phyloP scores from a whole-genome alignment of 1,140 invertebrate genomes.

The Drosophila takahashii region DNA sequence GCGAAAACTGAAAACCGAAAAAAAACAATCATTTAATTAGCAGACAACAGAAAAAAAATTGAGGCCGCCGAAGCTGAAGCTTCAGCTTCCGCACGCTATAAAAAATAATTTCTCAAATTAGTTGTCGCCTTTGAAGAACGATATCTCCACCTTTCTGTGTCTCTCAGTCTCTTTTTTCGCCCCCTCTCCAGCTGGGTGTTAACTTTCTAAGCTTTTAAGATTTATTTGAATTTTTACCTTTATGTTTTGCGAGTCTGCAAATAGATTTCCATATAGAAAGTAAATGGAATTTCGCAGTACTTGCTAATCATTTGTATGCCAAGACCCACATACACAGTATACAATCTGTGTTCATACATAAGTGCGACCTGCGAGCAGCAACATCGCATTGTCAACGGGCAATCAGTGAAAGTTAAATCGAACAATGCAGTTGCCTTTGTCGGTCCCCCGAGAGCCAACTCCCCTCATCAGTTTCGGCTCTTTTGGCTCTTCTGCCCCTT shows the following conservation, averaged over 20 bases:
- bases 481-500: neutral
- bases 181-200: constrained; percentile 11
- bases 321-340: constrained; percentile 17
- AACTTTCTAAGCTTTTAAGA: constrained; percentile 43
- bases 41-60: constrained; percentile 22
- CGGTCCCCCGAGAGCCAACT: neutral
- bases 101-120: constrained; percentile 49
- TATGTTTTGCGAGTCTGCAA: constrained; percentile 23
- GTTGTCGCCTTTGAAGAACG: constrained; percentile 35
- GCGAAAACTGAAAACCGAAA: too few relatives aligned
- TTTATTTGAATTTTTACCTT: constrained; percentile 14
- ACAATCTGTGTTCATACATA: neutral
- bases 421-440: constrained; percentile 56
- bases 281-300: constrained; percentile 52
- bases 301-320: constrained; percentile 44
- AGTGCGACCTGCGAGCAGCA: constrained; percentile 38
- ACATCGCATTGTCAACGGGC: constrained; percentile 52
- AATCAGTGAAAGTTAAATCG: constrained; percentile 70
- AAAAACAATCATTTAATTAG: constrained; percentile 70
- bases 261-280: constrained; percentile 52
- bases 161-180: neutral
- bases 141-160: neutral
- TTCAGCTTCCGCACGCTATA: constrained; percentile 45
- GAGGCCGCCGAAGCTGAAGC: constrained; percentile 11
- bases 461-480: neutral